Percentiles rank a stretch among this genome's conserved stretches.
Evolutionary conservation across 2,888 invertebrate genomes (phyloP).

Genomic region (Acronicta leporina): DNA sequence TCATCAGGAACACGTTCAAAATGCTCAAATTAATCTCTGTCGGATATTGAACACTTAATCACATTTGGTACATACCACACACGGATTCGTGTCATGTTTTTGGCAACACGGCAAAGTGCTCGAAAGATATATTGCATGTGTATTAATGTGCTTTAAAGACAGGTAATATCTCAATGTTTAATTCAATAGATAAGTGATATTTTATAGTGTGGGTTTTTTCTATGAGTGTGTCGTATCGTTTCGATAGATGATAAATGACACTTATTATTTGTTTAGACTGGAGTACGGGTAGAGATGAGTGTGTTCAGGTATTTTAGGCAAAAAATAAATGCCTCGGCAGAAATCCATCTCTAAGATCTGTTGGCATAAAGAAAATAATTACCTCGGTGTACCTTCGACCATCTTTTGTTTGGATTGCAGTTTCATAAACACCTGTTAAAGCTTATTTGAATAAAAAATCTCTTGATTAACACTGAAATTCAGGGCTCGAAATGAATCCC

Average conservation of each 20-base stretch:
- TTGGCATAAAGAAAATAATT: no score
- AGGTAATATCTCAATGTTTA: slow-evolving; percentile 30
- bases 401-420: no score
- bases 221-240: not conserved
- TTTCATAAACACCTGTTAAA: no score
- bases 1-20: slow-evolving; percentile 38
- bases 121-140: slow-evolving; percentile 35
- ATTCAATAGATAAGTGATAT: slow-evolving; percentile 8
- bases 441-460: no score
- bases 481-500: no score
- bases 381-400: no score
- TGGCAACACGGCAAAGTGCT: slow-evolving; percentile 43
- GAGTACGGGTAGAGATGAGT: no score
- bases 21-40: slow-evolving; percentile 45
- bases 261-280: not conserved
- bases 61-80: slow-evolving; percentile 30
- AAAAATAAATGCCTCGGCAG: no score
- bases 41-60: slow-evolving; percentile 45
- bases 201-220: slow-evolving; percentile 1
- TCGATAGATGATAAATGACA: not conserved
- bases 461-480: no score
- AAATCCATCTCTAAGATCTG: no score
- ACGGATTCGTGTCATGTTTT: slow-evolving; percentile 41
- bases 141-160: slow-evolving; percentile 36
- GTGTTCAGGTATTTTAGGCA: no score